Evolutionary conservation across 2,113 vertebrate genomes (phyloP), one percentile per base, ranked within the genome.

Genomic region (Brachyistius frenatus): DNA sequence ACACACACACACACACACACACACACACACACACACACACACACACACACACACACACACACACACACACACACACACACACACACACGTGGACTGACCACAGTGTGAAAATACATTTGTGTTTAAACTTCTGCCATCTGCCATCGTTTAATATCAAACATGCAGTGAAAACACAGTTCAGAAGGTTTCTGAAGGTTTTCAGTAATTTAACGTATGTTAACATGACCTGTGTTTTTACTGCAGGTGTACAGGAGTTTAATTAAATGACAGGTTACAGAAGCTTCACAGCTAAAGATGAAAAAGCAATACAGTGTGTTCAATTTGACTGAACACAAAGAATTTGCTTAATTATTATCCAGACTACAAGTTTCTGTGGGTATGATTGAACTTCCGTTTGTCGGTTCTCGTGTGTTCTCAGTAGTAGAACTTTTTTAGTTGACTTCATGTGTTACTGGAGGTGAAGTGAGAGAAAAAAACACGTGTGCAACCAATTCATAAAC

Each of bases 201-300:
- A 44, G 2, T 46, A 5, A 57, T 5, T 30, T 37, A 2, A 9
- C 11, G 5, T 15, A 7, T 33, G 57, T 23, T 23, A 23, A 23
- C 23, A 1, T 23, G 23, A 23, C 23, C 23, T 23, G 5, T 64
- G 15, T 50, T 54, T 60, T 55, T 33, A 46, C 73, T 46, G 61
- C 80, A 79, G 73, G 60, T 60, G 37, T 31, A 35, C 55, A 53
- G 31, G 23, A 31, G 39, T 64, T 62, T 39, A 4, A 66, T 76
- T 44, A 3, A 56, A 81, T 69, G 70, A 73, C 52, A 89, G 76
- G 66, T 70, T 56, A 1, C 5, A 71, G 65, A 69, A 33, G 35
- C 30, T 47, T 30, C 33, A 35, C 39, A 30, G 76, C 3, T 2
- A 32, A 33, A 83, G 46, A 79, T 50, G 33, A 58, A 70, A 52